Conservation (phyloP, 2,888 invertebrate genomes). For the Lochmaea capreae region DNA sequence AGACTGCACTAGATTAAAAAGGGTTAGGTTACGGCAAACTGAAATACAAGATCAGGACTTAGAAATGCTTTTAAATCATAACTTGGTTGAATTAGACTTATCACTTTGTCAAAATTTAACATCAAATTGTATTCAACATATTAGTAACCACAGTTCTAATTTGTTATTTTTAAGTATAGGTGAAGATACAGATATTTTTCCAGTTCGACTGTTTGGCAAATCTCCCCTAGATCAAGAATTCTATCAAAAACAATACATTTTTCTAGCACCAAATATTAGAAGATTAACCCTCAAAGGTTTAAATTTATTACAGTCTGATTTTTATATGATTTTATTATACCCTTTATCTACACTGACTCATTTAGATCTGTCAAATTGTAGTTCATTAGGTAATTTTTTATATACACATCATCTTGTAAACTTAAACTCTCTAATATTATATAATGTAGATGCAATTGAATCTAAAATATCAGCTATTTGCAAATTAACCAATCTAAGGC, state of each 20-base stretch:
- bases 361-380: constrained; percentile 79
- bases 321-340: constrained; percentile 70
- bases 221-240: constrained; percentile 57
- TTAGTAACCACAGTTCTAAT: constrained; percentile 77
- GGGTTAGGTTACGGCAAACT: constrained; percentile 78
- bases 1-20: constrained; percentile 75
- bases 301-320: constrained; percentile 66
- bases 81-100: constrained; percentile 79
- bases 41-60: constrained; percentile 79
- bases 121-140: constrained; percentile 72
- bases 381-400: constrained; percentile 73
- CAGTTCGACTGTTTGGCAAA: constrained; percentile 58
- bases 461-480: constrained; percentile 73
- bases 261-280: constrained; percentile 72
- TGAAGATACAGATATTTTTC: constrained; percentile 73
- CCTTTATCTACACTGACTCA: constrained; percentile 73
- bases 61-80: constrained; percentile 77
- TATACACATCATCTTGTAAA: constrained; percentile 75
- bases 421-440: constrained; percentile 81
- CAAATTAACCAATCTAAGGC: constrained; percentile 70
- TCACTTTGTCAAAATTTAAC: constrained; percentile 79
- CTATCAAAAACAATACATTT: constrained; percentile 66
- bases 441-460: constrained; percentile 80
- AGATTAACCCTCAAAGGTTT: constrained; percentile 71
- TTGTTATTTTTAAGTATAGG: constrained; percentile 79